Percentiles rank a stretch among this genome's conserved stretches.
phyloP scores from a whole-genome alignment of 2,797 vertebrate genomes.

The Paramormyrops hopkinsi region DNA sequence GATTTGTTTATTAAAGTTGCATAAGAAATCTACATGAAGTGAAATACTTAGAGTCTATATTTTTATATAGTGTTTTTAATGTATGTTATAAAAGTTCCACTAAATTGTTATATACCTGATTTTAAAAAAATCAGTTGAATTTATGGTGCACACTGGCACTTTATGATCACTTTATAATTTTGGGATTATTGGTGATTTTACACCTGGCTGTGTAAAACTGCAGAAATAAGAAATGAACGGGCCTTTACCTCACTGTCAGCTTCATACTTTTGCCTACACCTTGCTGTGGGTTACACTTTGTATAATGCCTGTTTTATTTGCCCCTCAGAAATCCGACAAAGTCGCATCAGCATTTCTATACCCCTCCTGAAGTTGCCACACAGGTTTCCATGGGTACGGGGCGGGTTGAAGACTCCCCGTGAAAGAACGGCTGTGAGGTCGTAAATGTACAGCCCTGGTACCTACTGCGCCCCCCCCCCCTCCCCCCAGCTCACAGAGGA shows the following conservation, averaged over 20 bases:
- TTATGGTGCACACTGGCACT: neutral
- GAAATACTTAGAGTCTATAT: neutral
- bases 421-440: constrained; percentile 59
- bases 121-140: neutral
- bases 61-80: neutral
- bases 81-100: neutral
- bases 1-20: neutral
- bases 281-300: neutral
- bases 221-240: neutral
- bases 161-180: neutral
- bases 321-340: neutral
- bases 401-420: constrained; percentile 44
- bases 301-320: neutral
- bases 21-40: neutral
- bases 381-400: neutral
- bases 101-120: neutral
- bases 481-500: neutral
- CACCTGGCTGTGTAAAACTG: neutral
- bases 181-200: neutral
- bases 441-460: constrained; percentile 31
- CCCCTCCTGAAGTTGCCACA: neutral
- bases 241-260: neutral
- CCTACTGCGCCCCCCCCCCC: neutral
- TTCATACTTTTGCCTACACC: neutral
- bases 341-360: neutral